A percentile compares a stretch with the other conserved stretches of the same genome.
Conservation (phyloP, 2,888 invertebrate genomes). For the Lasioglossum vierecki region DNA sequence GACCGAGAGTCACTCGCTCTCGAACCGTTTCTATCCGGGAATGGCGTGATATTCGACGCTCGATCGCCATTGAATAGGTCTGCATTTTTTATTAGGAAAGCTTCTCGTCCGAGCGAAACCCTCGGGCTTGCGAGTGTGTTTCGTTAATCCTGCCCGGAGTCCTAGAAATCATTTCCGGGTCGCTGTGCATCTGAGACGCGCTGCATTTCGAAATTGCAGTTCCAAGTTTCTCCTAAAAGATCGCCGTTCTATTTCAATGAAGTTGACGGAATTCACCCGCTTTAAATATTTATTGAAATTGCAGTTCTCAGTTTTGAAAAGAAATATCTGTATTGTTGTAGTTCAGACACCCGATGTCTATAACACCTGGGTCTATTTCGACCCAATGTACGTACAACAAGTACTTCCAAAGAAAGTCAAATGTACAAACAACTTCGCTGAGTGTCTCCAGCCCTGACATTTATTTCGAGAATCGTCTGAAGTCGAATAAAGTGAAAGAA, state of each 20-base stretch:
- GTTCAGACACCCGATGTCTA: no score
- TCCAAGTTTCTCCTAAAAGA: not conserved
- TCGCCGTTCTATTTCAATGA: fast-evolving
- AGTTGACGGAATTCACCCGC: fast-evolving
- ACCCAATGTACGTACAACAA: no score
- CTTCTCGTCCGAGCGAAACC: not conserved
- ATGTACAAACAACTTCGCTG: no score
- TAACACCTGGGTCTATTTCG: no score
- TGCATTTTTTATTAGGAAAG: not conserved
- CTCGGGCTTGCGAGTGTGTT: not conserved
- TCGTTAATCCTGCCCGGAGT: not conserved
- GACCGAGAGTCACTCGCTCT: not conserved
- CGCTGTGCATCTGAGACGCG: not conserved
- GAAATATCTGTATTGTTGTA: no score
- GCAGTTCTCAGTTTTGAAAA: not conserved
- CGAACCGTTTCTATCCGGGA: no score
- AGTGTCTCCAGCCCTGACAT: no score
- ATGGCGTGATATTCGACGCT: not conserved
- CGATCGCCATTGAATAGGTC: not conserved
- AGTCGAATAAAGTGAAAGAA: no score
- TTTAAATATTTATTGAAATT: not conserved
- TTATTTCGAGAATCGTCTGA: no score
- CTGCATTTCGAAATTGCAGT: not conserved
- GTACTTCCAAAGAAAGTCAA: no score
- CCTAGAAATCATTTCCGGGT: not conserved